Base-by-base conservation (phyloP, 2,113 vertebrate species). In the Silurus meridionalis region DNA sequence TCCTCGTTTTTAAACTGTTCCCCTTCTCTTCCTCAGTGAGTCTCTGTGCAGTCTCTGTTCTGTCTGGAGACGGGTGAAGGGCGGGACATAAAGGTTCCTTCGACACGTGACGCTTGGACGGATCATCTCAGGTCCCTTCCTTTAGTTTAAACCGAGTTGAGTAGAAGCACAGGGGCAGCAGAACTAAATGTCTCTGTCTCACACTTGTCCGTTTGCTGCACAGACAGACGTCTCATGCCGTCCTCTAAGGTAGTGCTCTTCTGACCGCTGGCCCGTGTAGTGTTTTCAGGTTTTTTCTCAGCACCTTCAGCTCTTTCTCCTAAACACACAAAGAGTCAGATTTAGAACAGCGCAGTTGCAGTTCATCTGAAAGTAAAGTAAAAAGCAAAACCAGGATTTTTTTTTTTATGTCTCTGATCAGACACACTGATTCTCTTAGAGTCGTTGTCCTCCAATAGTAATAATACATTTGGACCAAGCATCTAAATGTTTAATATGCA, bases 261-360 rank as follows among this genome's bases (percentile, higher is more conserved):
- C 75, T 78, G 87, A 77, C 60, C 2, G 11, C 48, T 66, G 52
- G 46, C 11, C 63, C 1, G 57, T 58, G 78, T 81, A 64, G 86
- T 83, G 28, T 72, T 67, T 25, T 28, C 86, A n/a, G 80, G 50
- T 14, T 90, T 89, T 1, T 87, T 90, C 90, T 95, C 95, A 0
- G 93, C 92, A 64, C 95, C 95, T 71, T 95, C 94, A 53, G 95
- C 95, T 88, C 95, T 88, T 88, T 95, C 93, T 53, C 94, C 95
- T 95, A 85, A 23, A 82, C 69, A 82, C 80, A 87, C 13, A 83
- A 6, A 89, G 23, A 88, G 48, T 89, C 25, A 74, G 9, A 23
- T 61, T 85, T 63, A 83, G 46, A 8, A 61, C 84, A 86, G 28
- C 2, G 28, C 53, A 52, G 75, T 79, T 7, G 83, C 3, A 87